These are phyloP conservation scores for Diachrysia chrysitis DNA, from an alignment of 2,888 invertebrate genomes.

Conservation along the genomic window DNA sequence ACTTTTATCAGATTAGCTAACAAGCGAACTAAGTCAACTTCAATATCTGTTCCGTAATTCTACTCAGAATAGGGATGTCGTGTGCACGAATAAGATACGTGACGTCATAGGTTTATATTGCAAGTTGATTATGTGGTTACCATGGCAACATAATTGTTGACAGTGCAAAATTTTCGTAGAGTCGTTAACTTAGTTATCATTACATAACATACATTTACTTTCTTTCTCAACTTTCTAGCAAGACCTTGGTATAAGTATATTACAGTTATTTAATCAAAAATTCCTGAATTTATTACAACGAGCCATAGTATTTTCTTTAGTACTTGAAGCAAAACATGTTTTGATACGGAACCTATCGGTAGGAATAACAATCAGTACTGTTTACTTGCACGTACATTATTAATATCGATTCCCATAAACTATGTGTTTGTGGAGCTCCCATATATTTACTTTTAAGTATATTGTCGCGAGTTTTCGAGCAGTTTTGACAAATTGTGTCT, in stretches of 20 bases:
- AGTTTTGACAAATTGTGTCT: slow-evolving; percentile 55
- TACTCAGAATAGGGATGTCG: neutral
- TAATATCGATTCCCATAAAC: slow-evolving; percentile 21
- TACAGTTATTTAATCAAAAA: slow-evolving; percentile 3
- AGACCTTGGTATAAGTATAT: neutral
- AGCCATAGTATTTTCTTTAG: neutral
- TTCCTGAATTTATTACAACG: slow-evolving; percentile 5
- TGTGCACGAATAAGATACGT: neutral
- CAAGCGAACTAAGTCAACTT: neutral
- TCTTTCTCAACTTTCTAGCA: too few relatives aligned
- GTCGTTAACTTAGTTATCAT: neutral
- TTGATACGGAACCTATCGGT: slow-evolving; percentile 30
- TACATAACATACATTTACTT: too few relatives aligned
- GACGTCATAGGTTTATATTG: neutral
- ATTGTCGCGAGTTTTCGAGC: slow-evolving; percentile 28
- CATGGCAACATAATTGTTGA: neutral
- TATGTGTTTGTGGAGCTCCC: slow-evolving; percentile 28
- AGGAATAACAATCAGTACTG: slow-evolving; percentile 39
- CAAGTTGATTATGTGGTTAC: slow-evolving; percentile 2
- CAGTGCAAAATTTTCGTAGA: too few relatives aligned
- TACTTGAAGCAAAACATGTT: slow-evolving; percentile 43
- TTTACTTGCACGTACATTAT: slow-evolving; percentile 24
- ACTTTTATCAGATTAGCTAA: slow-evolving; percentile 4
- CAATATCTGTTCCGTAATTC: neutral
- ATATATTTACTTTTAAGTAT: slow-evolving; percentile 44